Evolutionary conservation across 2,797 vertebrate species (phyloP).

Genomic region (Rhinogobio ventralis): DNA sequence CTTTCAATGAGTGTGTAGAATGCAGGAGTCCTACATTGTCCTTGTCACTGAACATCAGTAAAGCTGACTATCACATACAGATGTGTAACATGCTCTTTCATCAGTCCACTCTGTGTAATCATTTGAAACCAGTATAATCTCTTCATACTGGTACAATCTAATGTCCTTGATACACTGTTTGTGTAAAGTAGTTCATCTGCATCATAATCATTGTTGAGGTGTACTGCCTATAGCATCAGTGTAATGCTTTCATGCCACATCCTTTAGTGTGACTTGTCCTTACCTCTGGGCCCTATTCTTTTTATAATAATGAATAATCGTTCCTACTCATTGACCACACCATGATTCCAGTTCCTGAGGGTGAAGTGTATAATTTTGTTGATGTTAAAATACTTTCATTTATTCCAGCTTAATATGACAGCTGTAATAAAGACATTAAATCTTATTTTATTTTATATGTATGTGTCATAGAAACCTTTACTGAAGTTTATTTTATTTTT

Average conservation of each 20-base stretch:
- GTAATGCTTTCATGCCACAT: background rate
- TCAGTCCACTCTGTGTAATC: conserved; percentile 22
- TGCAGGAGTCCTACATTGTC: background rate
- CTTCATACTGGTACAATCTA: conserved; percentile 41
- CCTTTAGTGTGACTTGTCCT: background rate
- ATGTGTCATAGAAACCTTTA: background rate
- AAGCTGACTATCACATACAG: conserved; percentile 15
- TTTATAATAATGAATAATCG: background rate
- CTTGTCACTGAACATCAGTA: background rate
- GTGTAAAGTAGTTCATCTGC: conserved; percentile 25
- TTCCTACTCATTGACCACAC: background rate
- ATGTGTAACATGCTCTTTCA: conserved; percentile 30
- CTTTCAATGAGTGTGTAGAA: conserved; percentile 6
- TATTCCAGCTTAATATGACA: background rate
- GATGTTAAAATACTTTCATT: background rate
- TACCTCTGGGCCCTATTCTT: background rate
- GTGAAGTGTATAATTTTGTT: background rate
- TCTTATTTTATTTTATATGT: background rate
- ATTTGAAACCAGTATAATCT: conserved; percentile 20
- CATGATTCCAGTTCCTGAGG: background rate
- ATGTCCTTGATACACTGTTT: conserved; percentile 23
- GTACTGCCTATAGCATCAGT: background rate
- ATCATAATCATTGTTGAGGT: conserved; percentile 25
- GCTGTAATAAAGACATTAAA: background rate
- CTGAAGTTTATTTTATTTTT: background rate